A percentile compares a stretch with the other conserved stretches of the same genome.
phyloP scores from a whole-genome alignment of 2,888 invertebrate genomes.

The Diplazon laetatorius region DNA sequence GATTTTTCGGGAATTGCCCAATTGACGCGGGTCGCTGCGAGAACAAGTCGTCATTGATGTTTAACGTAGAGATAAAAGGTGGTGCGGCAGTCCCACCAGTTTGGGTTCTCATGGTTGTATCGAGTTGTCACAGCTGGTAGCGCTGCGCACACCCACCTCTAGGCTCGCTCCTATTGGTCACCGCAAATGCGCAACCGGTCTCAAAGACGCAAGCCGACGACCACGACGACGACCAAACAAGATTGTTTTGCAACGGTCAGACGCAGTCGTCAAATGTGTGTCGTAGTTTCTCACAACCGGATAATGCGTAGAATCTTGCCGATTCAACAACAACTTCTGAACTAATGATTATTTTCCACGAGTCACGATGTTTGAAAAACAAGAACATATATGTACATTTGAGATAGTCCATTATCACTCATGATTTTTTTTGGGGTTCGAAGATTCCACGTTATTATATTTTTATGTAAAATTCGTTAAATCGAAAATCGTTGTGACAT shows the following conservation, averaged over 20 bases:
- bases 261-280: not conserved
- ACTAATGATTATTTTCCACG: too few relatives aligned
- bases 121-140: constrained; percentile 1
- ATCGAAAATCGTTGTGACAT: too few relatives aligned
- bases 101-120: not conserved
- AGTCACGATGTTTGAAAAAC: too few relatives aligned
- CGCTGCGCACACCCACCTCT: constrained; percentile 45
- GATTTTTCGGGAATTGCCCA: not conserved
- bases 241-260: constrained; percentile 25
- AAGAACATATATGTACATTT: too few relatives aligned
- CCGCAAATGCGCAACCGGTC: constrained; percentile 26
- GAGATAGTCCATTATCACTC: too few relatives aligned
- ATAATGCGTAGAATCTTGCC: too few relatives aligned
- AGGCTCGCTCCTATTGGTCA: constrained; percentile 41
- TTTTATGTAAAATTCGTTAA: too few relatives aligned
- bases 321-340: too few relatives aligned
- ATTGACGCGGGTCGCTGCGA: not conserved
- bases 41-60: not conserved
- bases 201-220: constrained; percentile 38
- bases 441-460: too few relatives aligned
- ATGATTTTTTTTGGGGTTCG: too few relatives aligned
- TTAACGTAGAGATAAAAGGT: not conserved
- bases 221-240: constrained; percentile 52
- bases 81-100: too few relatives aligned
- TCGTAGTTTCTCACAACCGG: too few relatives aligned